A percentile compares a stretch with the other conserved stretches of the same genome.
phyloP scores from a whole-genome alignment of 2,888 invertebrate genomes.

The Eumacrocentrus americanus region DNA sequence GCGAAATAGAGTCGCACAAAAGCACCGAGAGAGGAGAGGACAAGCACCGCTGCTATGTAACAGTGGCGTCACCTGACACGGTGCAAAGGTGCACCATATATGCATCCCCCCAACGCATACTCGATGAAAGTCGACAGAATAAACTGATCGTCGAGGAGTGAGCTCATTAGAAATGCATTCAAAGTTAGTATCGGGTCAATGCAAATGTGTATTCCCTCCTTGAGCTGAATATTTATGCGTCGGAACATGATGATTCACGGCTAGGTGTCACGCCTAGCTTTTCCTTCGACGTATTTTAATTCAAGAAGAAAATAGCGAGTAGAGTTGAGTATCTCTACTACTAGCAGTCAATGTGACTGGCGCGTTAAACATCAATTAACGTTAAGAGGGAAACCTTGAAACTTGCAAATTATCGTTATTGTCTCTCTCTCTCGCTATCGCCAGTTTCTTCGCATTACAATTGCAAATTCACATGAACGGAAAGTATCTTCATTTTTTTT shows the following conservation, averaged over 20 bases:
- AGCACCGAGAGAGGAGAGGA: neutral
- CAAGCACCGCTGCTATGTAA: neutral
- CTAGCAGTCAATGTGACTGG: neutral
- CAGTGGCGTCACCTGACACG: neutral
- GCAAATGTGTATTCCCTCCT: neutral
- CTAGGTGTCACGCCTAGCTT: neutral
- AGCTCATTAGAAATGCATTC: too few species aligned
- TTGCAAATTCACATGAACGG: neutral
- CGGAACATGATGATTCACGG: neutral
- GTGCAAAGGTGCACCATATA: neutral
- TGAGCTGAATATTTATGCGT: conserved; percentile 6
- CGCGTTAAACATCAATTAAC: neutral
- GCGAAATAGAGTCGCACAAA: neutral
- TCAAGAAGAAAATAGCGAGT: too few species aligned
- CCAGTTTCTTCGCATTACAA: neutral
- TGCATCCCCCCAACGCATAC: neutral
- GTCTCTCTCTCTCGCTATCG: too few species aligned
- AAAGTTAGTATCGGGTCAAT: neutral
- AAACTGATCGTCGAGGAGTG: neutral
- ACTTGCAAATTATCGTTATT: neutral
- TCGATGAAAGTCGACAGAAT: neutral
- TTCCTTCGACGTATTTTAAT: neutral
- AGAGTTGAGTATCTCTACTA: neutral
- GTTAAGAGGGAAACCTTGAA: neutral
- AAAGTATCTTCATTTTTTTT: too few species aligned